Evolutionary conservation across 2,888 invertebrate genomes (phyloP).

Genomic region (Lobophora halterata): DNA sequence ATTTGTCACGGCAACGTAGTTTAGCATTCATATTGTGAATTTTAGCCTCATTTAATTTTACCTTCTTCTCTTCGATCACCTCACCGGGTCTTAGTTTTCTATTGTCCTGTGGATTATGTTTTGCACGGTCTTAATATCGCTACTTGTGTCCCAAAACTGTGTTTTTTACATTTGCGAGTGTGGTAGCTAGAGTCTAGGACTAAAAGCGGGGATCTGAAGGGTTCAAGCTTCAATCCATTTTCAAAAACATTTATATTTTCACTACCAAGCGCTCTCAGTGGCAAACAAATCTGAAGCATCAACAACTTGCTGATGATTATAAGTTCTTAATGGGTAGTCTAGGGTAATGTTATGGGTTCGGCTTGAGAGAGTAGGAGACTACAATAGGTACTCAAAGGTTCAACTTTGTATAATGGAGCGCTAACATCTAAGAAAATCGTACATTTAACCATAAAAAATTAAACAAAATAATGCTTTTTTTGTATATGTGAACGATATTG

Average conservation of each 20-base stretch:
- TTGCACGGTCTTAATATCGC: slow-evolving; percentile 74
- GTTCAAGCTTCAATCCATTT: slow-evolving; percentile 58
- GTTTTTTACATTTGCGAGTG: slow-evolving; percentile 50
- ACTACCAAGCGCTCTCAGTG: slow-evolving; percentile 61
- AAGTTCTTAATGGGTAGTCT: slow-evolving; percentile 47
- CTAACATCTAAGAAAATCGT: slow-evolving; percentile 37
- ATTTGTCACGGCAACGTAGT: slow-evolving; percentile 71
- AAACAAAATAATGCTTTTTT: not conserved
- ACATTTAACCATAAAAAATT: not conserved
- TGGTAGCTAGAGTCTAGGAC: slow-evolving; percentile 53
- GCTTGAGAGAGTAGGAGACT: slow-evolving; percentile 77
- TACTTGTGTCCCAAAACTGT: slow-evolving; percentile 50
- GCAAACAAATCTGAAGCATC: slow-evolving; percentile 56
- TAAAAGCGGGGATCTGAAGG: slow-evolving; percentile 69
- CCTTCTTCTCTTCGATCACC: slow-evolving; percentile 96
- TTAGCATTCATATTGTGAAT: slow-evolving; percentile 72
- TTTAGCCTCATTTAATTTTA: slow-evolving; percentile 80
- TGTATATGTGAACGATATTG: not conserved
- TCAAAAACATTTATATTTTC: slow-evolving; percentile 51
- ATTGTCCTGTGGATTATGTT: slow-evolving; percentile 85
- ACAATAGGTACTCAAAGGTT: slow-evolving; percentile 56
- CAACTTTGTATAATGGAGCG: slow-evolving; percentile 40
- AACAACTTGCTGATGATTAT: slow-evolving; percentile 58
- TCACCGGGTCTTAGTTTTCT: slow-evolving; percentile 97
- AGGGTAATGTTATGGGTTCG: slow-evolving; percentile 75